A percentile compares a stretch with the other conserved stretches of the same genome.
Evolutionary conservation across 2,113 vertebrate species (phyloP).

Genomic region (Brachypteracias leptosomus): DNA sequence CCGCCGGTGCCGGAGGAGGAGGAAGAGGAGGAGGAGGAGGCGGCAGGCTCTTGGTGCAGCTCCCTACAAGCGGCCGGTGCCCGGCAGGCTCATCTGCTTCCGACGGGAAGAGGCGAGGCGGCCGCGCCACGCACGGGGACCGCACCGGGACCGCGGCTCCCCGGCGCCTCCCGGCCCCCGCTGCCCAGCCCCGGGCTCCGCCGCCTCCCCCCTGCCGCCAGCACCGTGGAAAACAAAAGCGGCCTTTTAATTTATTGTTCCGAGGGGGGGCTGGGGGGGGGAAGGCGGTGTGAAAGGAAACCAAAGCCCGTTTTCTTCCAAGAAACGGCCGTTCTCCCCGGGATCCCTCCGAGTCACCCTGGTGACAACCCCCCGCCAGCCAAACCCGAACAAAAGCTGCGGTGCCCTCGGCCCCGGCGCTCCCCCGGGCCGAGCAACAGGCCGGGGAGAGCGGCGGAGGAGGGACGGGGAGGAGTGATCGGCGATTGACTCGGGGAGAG

Average conservation of each 20-base stretch:
- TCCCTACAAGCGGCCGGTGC: background rate
- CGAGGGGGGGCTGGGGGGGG: background rate
- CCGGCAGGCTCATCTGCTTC: background rate
- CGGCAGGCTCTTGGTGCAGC: background rate
- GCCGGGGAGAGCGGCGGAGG: background rate
- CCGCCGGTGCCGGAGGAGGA: background rate
- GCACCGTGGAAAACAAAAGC: constrained; percentile 22
- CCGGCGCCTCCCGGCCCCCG: background rate
- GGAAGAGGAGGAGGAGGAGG: background rate
- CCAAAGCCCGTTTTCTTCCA: constrained; percentile 31
- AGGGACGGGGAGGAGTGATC: background rate
- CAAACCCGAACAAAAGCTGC: constrained; percentile 27
- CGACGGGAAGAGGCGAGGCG: background rate
- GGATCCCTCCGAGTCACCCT: constrained; percentile 53
- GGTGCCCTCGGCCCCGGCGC: background rate
- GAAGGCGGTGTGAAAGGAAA: background rate
- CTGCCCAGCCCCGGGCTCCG: background rate
- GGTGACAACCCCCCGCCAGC: constrained; percentile 50
- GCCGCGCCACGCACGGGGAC: background rate
- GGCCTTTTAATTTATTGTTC: constrained; percentile 50
- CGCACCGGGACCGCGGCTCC: background rate
- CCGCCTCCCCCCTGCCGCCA: background rate
- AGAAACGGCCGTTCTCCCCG: constrained; percentile 25
- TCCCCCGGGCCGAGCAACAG: constrained; percentile 14
- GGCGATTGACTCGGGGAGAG: background rate